Evolutionary conservation across 2,113 vertebrate species (phyloP), one percentile per base, ranked within the genome.

Genomic region (Nycticryphes semicollaris): DNA sequence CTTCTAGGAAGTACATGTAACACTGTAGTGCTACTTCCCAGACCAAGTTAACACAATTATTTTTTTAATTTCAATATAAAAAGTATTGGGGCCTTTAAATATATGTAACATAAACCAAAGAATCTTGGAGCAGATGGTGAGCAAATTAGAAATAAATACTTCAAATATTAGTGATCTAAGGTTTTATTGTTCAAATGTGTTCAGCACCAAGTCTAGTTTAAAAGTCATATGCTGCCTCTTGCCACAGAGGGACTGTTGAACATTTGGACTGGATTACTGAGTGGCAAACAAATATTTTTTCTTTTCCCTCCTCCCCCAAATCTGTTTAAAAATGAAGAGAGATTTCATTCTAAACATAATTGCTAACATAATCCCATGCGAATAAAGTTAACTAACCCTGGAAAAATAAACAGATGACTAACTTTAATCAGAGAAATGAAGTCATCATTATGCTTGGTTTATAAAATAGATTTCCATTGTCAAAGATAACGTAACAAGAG

Each of bases 371-470:
- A 98, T 98, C 98, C 79, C 93, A 98, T 98, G 97, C 98, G 98
- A 98, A 98, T 98, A 94, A 96, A 98, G 98, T 98, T 97, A 99
- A 98, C 98, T 97, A 99, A 98, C 98, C 98, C 97, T 98, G 97
- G 96, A 97, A 98, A 99, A 99, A 98, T 98, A 99, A 99, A 99
- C 98, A 99, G 98, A 98, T 98, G 97, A 98, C 97, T 98, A 98
- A 98, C 98, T 98, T 98, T 98, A 98, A 99, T 98, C 96, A 97
- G 97, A 99, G 98, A 98, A 98, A 99, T 98, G 98, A 98, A 99
- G 98, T 99, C 98, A 98, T 99, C 99, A 98, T 98, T 98, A 98
- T 98, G 97, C 97, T 98, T 98, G 97, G 97, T 98, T 99, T 98
- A 98, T 98, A 98, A 99, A 98, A 98, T 83, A 90, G 96, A 68